Percentiles rank a stretch among this genome's conserved stretches.
phyloP scores from a whole-genome alignment of 2,113 vertebrate genomes.

The Cygnus atratus region DNA sequence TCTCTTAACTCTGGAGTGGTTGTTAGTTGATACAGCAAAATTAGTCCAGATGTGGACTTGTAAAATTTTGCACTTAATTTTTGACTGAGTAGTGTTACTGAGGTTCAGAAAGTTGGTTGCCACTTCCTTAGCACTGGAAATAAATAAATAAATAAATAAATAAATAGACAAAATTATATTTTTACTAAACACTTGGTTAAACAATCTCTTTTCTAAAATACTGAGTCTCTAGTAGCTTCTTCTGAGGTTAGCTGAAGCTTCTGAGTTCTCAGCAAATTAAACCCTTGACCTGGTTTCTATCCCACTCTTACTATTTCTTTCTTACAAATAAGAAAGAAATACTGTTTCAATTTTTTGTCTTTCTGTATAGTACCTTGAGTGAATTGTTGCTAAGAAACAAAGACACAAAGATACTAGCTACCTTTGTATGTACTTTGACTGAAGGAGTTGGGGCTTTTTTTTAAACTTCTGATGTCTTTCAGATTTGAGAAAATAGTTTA shows the following conservation, averaged over 20 bases:
- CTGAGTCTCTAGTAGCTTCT: neutral
- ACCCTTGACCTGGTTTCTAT: neutral
- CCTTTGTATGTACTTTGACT: neutral
- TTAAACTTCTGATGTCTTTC: neutral
- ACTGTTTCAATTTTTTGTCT: neutral
- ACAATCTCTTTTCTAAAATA: neutral
- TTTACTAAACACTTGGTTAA: neutral
- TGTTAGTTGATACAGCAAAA: neutral
- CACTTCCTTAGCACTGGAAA: neutral
- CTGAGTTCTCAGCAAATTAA: neutral
- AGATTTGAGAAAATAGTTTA: neutral
- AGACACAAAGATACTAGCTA: neutral
- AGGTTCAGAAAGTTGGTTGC: neutral
- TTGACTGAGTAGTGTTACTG: neutral
- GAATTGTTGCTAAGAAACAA: neutral
- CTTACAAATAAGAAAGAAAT: neutral
- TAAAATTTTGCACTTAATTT: neutral
- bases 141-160: neutral
- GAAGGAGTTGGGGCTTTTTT: neutral
- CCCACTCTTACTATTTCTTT: neutral
- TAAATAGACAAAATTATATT: neutral
- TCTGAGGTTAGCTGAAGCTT: neutral
- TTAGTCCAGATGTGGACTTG: neutral
- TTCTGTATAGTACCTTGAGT: neutral
- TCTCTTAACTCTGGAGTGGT: neutral